Conservation (phyloP, 2,888 invertebrate species). For the Rhagium mordax region DNA sequence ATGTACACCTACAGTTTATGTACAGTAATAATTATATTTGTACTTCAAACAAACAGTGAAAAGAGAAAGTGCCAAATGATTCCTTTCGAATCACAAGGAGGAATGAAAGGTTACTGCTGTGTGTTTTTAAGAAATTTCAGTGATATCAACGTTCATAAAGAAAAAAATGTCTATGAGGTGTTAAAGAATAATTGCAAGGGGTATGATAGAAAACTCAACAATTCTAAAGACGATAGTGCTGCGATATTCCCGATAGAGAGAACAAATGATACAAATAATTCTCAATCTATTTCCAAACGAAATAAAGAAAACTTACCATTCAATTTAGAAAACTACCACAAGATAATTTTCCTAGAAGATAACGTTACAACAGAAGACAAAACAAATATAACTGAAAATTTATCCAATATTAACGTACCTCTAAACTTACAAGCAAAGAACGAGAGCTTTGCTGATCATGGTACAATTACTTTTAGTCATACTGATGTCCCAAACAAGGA, state of each 20-base stretch:
- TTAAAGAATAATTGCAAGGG: not conserved
- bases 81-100: not conserved
- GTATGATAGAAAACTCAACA: not conserved
- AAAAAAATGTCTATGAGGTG: not conserved
- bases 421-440: not conserved
- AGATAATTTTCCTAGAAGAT: not conserved
- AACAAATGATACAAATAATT: not conserved
- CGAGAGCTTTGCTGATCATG: not conserved
- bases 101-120: conserved; percentile 8
- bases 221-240: not conserved
- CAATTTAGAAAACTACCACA: not conserved
- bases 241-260: not conserved
- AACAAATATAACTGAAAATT: not conserved
- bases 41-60: not conserved
- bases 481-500: not conserved
- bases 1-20: not conserved
- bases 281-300: not conserved
- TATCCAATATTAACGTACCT: not conserved
- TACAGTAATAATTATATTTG: not conserved
- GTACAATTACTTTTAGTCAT: not conserved
- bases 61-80: conserved; percentile 2
- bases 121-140: conserved; percentile 9
- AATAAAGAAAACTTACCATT: not conserved
- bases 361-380: not conserved
- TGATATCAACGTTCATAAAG: not conserved